Conservation (phyloP, 2,888 invertebrate genomes). For the Rhagonycha fulva region DNA sequence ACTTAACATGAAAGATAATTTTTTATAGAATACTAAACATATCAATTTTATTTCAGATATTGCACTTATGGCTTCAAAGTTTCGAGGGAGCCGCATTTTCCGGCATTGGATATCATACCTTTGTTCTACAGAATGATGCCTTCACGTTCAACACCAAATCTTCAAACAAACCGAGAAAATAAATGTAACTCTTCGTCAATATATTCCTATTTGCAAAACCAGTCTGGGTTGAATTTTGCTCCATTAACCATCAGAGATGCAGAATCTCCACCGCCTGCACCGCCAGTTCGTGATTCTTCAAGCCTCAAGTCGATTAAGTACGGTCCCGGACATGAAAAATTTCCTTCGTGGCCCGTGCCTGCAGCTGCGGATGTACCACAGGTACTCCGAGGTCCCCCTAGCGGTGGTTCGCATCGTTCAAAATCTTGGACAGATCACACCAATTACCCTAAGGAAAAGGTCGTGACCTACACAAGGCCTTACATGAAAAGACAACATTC, state of each 20-base stretch:
- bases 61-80: slow-evolving; percentile 46
- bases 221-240: slow-evolving; percentile 40
- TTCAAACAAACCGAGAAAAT: slow-evolving; percentile 45
- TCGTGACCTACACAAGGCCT: slow-evolving; percentile 64
- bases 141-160: slow-evolving; percentile 57
- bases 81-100: slow-evolving; percentile 34
- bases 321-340: slow-evolving; percentile 75
- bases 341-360: slow-evolving; percentile 74
- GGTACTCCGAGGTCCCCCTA: slow-evolving; percentile 52
- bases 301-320: slow-evolving; percentile 69
- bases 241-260: slow-evolving; percentile 50
- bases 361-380: slow-evolving; percentile 61
- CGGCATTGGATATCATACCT: slow-evolving; percentile 25
- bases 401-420: slow-evolving; percentile 65
- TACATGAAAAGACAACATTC: slow-evolving; percentile 65
- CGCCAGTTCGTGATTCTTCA: slow-evolving; percentile 69
- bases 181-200: slow-evolving; percentile 39
- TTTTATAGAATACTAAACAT: not conserved
- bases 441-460: slow-evolving; percentile 71
- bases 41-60: slow-evolving; percentile 38
- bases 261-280: slow-evolving; percentile 61
- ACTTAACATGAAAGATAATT: too few species aligned
- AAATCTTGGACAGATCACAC: slow-evolving; percentile 75
- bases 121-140: slow-evolving; percentile 52
- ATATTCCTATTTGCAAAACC: slow-evolving; percentile 48